Base-by-base conservation (phyloP, 2,888 invertebrate species). In the Agrenia bidenticulata region DNA sequence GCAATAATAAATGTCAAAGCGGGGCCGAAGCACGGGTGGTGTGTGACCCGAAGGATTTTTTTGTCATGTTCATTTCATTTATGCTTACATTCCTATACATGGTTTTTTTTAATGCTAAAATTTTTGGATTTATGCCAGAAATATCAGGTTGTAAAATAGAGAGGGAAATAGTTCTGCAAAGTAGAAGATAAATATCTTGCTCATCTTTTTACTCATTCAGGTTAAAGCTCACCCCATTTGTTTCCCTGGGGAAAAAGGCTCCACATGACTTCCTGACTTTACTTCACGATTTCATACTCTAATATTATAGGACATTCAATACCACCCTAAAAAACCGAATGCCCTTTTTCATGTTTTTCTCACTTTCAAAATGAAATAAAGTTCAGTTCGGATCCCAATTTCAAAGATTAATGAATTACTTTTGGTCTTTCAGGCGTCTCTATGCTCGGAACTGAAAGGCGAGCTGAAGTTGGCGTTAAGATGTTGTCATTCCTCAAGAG, bases 371-470 rank as follows among this genome's bases (percentile, higher is more conserved):
- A n/a, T n/a, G n/a, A n/a, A n/a, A n/a, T n/a, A 32, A 32, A 32
- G 11, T 32, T 32, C 32, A 32, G 32, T 32, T 32, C 11, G 11
- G 32, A 32, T 11, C 11, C 32, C 11, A 32, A 32, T 32, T 32
- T 4, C 32, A 32, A 32, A 32, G 32, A 32, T 32, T 32, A 32
- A 32, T 32, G 32, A 32, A 32, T 4, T 17, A 5, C n/a, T 45
- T 15, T 45, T 45, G 15, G 7, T 39, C 4, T 77, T 79, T 37
- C 80, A 85, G 79, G 91, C 94, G 83, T 92, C 94, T 0, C 82
- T 96, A 59, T 96, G 95, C 81, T 89, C 93, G 49, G 95, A 96
- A 82, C 94, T 96, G 92, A 92, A 86, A 1, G 88, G 94, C 82
- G 95, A 96, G 82, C 81, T 96, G 66, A 84, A 93, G 32, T 94